A percentile compares a stretch with the other conserved stretches of the same genome.
Conservation (phyloP, 2,797 vertebrate species). For the Picus viridis region DNA sequence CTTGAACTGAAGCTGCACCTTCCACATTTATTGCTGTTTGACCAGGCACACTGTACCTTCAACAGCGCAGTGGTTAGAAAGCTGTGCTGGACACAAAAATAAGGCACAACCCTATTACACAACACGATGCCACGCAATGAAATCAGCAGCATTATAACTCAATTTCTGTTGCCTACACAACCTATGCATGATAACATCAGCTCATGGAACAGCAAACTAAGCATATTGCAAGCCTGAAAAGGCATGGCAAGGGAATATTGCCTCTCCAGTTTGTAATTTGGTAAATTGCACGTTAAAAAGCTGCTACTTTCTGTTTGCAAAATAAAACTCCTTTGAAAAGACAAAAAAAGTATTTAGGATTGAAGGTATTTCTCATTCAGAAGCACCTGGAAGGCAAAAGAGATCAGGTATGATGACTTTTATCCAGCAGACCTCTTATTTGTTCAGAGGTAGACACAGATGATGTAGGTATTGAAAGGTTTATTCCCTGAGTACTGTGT, state of each 20-base stretch:
- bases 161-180: background rate
- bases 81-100: background rate
- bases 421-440: background rate
- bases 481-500: no score
- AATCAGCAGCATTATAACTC: background rate
- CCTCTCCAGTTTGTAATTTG: background rate
- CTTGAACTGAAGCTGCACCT: background rate
- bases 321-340: background rate
- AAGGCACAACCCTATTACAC: background rate
- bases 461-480: background rate
- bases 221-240: background rate
- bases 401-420: background rate
- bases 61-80: background rate
- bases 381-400: background rate
- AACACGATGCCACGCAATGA: background rate
- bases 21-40: background rate
- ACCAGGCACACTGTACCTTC: background rate
- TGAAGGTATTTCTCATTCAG: background rate
- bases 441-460: background rate
- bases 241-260: background rate
- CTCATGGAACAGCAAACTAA: background rate
- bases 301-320: background rate
- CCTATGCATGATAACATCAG: background rate
- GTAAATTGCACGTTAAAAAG: background rate
- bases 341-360: background rate